Base-by-base conservation (phyloP, 1,140 invertebrate genomes). In the Pseudomyrmex cubaensis region DNA sequence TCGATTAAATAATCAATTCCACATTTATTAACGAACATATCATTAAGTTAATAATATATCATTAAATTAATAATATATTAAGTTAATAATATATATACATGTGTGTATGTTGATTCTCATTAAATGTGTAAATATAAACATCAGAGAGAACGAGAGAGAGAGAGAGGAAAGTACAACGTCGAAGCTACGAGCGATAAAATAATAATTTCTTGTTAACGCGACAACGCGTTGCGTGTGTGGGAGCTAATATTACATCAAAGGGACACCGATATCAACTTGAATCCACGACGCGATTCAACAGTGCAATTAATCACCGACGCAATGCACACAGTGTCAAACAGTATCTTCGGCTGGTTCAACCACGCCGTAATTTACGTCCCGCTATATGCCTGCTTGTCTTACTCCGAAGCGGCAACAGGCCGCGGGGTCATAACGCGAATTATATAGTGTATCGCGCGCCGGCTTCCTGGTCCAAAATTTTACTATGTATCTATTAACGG, bases 181-280 rank as follows among this genome's bases (percentile, higher is more conserved):
- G 3, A 20, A 48, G 12, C 25, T 8, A 5, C 22, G n/a, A 64
- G n/a, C n/a, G 46, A 48, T 22, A 70, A 59, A 7, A 54, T 59
- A 17, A 48, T 78, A 57, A 69, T 69, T 78, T 69, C 10, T 57
- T 48, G n/a, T 15, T 57, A 78, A 46, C 20, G 62, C 13, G 52
- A 25, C n/a, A 15, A 48, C 52, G 2, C 4, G n/a, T 12, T 7
- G 35, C 35, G 35, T 7, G 35, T 35, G 35, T 35, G 9, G 10
- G 20, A 54, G 2, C 35, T 69, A 9, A 56, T 57, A 59, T 72
- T 61, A 80, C 44, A 72, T 80, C 76, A 80, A 80, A 70, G 54
- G 13, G 20, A 70, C 20, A 46, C 52, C 46, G 64, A 78, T 70
- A 70, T 22, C 76, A 59, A 78, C 22, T 52, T 50, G 35, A 48